Conservation (phyloP, 2,113 vertebrate species). For the Protobothrops flavoviridis region DNA sequence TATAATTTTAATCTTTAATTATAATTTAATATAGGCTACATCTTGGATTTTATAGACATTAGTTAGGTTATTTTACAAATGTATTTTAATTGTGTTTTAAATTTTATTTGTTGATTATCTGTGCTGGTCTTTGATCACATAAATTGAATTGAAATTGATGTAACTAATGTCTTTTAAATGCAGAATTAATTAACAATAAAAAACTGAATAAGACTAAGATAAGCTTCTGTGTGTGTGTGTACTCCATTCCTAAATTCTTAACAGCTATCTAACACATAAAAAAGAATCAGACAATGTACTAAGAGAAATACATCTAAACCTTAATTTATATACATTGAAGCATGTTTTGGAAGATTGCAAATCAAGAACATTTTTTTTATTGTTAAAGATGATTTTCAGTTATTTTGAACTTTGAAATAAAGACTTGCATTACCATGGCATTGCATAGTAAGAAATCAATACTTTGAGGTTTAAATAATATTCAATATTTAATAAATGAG, state of each 20-base stretch:
- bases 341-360: neutral
- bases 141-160: neutral
- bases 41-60: too few relatives aligned
- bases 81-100: too few relatives aligned
- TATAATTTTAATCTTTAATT: too few relatives aligned
- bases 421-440: neutral
- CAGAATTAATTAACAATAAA: neutral
- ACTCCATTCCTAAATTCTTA: neutral
- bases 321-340: neutral
- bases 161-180: neutral
- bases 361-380: neutral
- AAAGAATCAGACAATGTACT: neutral
- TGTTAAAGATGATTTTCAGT: neutral
- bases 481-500: neutral
- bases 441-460: neutral
- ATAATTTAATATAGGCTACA: too few relatives aligned
- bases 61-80: too few relatives aligned
- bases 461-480: neutral
- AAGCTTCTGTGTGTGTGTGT: neutral
- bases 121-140: neutral
- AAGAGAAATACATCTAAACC: neutral
- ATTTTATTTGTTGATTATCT: too few relatives aligned
- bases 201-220: neutral
- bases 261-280: neutral
- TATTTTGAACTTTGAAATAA: neutral